A percentile compares a stretch with the other conserved stretches of the same genome.
Evolutionary conservation across 2,888 invertebrate genomes (phyloP).

Genomic region (Palloptera scutellata): DNA sequence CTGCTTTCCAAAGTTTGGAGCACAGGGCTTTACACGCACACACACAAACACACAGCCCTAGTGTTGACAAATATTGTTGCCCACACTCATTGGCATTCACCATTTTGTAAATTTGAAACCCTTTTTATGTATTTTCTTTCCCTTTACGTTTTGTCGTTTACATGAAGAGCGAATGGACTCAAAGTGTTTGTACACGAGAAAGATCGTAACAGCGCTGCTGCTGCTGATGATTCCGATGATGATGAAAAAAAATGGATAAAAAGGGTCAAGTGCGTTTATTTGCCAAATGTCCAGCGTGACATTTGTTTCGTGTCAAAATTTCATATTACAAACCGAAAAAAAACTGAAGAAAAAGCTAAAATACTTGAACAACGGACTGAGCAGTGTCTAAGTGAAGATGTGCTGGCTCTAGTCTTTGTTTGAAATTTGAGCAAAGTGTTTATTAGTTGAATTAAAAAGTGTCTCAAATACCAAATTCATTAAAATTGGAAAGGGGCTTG

Average conservation of each 20-base stretch:
- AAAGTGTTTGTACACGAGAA: not conserved
- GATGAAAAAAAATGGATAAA: slow-evolving; percentile 18
- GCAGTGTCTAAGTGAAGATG: not conserved
- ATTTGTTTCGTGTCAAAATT: slow-evolving; percentile 1
- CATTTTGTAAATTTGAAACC: slow-evolving; percentile 2
- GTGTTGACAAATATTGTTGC: slow-evolving; percentile 33
- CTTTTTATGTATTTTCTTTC: slow-evolving; percentile 5
- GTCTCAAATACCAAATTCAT: slow-evolving; percentile 11
- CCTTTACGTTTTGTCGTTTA: not conserved
- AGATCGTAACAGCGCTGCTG: not conserved
- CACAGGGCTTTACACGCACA: slow-evolving; percentile 23
- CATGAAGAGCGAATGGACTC: not conserved
- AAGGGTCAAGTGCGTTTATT: slow-evolving; percentile 30
- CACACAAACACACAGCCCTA: slow-evolving; percentile 15
- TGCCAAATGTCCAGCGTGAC: slow-evolving; percentile 24
- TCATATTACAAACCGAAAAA: no score
- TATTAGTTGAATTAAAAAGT: slow-evolving; percentile 32
- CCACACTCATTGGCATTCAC: not conserved
- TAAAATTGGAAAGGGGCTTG: no score
- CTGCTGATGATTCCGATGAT: slow-evolving; percentile 7
- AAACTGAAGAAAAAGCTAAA: not conserved
- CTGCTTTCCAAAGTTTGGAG: slow-evolving; percentile 7
- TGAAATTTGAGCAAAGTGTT: slow-evolving; percentile 31
- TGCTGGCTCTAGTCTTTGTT: slow-evolving; percentile 16
- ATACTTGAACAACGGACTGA: not conserved